phyloP scores from a whole-genome alignment of 2,113 vertebrate species.

The Caranx ignobilis region DNA sequence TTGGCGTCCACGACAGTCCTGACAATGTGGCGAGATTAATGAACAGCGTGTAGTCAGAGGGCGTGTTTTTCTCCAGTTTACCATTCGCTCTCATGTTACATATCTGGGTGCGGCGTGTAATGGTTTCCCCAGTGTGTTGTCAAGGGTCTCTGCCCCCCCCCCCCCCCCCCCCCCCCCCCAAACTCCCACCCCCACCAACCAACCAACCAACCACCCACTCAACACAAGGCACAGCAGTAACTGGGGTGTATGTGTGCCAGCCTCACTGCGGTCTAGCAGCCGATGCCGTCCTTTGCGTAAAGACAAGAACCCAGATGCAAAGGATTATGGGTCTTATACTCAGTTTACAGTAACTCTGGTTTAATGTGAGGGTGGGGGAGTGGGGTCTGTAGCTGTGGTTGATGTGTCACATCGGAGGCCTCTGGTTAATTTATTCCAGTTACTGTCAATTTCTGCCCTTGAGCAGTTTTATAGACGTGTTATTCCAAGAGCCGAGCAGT shows the following conservation, averaged over 20 bases:
- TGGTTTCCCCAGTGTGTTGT: slow-evolving; percentile 55
- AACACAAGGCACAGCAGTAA: slow-evolving; percentile 49
- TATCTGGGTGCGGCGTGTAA: slow-evolving; percentile 63
- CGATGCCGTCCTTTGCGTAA: slow-evolving; percentile 30
- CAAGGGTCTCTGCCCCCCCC: slow-evolving; percentile 41
- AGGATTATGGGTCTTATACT: slow-evolving; percentile 75
- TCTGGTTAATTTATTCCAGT: slow-evolving; percentile 57
- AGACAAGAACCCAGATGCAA: slow-evolving; percentile 76
- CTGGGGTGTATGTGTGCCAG: slow-evolving; percentile 58
- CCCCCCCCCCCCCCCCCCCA: not conserved
- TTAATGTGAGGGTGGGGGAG: slow-evolving; percentile 55
- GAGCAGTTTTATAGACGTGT: slow-evolving; percentile 57
- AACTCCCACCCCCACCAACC: not conserved
- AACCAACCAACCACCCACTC: slow-evolving; percentile 15
- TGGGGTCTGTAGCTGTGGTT: slow-evolving; percentile 58
- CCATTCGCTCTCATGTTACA: slow-evolving; percentile 26
- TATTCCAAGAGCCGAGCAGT: slow-evolving; percentile 53
- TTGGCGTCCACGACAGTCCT: not conserved
- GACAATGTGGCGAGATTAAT: slow-evolving; percentile 39
- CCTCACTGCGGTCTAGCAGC: slow-evolving; percentile 48
- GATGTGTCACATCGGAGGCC: slow-evolving; percentile 58
- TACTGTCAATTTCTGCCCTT: slow-evolving; percentile 54
- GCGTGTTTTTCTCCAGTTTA: slow-evolving; percentile 18
- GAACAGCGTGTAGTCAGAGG: slow-evolving; percentile 14
- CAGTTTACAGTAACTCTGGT: slow-evolving; percentile 76